Conservation (phyloP, 1,140 invertebrate species). For the Glossosoma conforme region DNA sequence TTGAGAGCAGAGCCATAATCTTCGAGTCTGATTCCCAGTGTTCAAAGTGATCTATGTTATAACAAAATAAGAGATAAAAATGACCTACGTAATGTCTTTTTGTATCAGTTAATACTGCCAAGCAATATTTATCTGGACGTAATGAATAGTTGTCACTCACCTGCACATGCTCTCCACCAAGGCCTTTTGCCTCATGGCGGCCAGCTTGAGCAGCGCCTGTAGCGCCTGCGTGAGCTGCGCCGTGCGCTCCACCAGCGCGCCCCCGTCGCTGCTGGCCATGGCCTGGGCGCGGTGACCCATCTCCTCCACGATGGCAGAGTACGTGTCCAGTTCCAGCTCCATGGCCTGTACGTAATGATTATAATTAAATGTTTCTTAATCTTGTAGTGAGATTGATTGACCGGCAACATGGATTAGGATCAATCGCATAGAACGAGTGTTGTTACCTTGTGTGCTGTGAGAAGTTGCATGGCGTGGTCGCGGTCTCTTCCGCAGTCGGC, state of each 20-base stretch:
- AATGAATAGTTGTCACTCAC: too few species aligned
- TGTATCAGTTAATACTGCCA: too few species aligned
- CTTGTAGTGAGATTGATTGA: too few species aligned
- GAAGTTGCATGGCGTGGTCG: constrained; percentile 81
- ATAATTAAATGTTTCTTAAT: too few species aligned
- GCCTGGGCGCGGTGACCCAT: constrained; percentile 81
- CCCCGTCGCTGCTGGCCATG: constrained; percentile 79
- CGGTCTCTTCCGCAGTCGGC: constrained; percentile 84
- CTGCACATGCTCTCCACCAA: constrained; percentile 85
- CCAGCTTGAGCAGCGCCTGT: constrained; percentile 73
- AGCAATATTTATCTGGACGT: too few species aligned
- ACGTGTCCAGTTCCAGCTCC: constrained; percentile 90
- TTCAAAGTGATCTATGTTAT: too few species aligned
- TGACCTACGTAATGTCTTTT: too few species aligned
- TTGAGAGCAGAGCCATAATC: too few species aligned
- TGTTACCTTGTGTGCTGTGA: constrained; percentile 84
- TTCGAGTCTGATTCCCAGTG: too few species aligned
- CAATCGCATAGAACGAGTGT: background rate
- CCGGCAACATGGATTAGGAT: background rate
- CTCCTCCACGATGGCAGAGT: constrained; percentile 85
- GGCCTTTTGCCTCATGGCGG: constrained; percentile 72
- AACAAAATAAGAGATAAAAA: too few species aligned
- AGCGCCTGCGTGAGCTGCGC: constrained; percentile 72
- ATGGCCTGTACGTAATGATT: constrained; percentile 62
- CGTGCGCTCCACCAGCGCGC: constrained; percentile 73